Conservation (phyloP, 2,113 vertebrate species). For the cattle (Bos taurus) region ARS-UCD2.0 NC_037342.1:30525501-30526000, state of each 20-base stretch:
- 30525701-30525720: neutral
- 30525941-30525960: neutral
- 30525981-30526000: neutral
- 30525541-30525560: neutral
- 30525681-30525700: neutral
- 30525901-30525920: neutral
- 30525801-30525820: neutral
- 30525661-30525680: neutral
- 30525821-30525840: neutral
- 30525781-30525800: neutral
- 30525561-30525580: neutral
- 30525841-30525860: neutral
- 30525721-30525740: neutral
- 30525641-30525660: neutral
- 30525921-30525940: neutral
- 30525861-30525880: neutral
- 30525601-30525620: neutral
- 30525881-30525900: neutral
- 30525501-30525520: neutral
- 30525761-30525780: neutral
- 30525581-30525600: neutral
- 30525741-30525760: neutral
- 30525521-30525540: neutral
- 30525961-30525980: neutral
- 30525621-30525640: neutral